A percentile compares a stretch with the other conserved stretches of the same genome.
Conservation (phyloP, 2,888 invertebrate genomes). For the Melanophora roralis region DNA sequence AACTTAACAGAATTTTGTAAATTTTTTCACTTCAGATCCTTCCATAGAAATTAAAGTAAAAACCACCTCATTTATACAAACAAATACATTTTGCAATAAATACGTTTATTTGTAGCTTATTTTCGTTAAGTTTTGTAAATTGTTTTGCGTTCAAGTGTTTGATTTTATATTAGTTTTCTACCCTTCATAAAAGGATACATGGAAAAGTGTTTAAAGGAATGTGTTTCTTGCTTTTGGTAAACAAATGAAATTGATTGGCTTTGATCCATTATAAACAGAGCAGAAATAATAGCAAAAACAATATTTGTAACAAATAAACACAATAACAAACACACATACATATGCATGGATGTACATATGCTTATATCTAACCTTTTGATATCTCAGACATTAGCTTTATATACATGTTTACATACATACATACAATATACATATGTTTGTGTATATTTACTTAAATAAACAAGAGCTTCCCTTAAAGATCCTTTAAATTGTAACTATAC, state of each 20-base stretch:
- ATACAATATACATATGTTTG: neutral
- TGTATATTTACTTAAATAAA: neutral
- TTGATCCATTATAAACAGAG: constrained; percentile 66
- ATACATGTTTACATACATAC: neutral
- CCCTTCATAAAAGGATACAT: neutral
- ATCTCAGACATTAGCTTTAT: neutral
- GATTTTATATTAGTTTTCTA: constrained; percentile 65
- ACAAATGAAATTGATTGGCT: constrained; percentile 71
- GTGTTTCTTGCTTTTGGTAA: constrained; percentile 64
- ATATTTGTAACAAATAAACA: no score
- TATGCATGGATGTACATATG: neutral
- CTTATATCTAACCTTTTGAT: no score
- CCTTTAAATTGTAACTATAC: neutral
- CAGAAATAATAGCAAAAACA: constrained; percentile 23
- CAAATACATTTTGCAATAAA: neutral
- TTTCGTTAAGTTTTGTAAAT: constrained; percentile 12
- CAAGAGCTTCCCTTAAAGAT: neutral
- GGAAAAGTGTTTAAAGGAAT: neutral
- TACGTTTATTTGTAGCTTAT: neutral
- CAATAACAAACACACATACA: no score
- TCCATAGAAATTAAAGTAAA: no score
- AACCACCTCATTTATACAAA: neutral
- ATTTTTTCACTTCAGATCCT: no score
- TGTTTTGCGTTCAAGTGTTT: constrained; percentile 41
- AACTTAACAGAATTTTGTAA: no score